Conservation (phyloP, 2,113 vertebrate species). For the Spea multiplicata region DNA sequence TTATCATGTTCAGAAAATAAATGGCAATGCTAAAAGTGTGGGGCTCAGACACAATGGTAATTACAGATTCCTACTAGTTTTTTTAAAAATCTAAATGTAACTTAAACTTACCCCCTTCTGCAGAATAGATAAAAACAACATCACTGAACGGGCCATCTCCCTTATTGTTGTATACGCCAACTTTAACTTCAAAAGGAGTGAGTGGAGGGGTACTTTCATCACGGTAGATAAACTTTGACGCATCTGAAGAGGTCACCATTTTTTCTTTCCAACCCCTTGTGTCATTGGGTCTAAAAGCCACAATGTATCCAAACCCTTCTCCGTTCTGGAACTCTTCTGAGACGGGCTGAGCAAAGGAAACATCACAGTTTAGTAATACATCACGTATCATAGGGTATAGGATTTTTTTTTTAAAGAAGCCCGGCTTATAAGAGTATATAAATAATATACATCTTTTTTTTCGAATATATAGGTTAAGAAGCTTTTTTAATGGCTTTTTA, state of each 20-base stretch:
- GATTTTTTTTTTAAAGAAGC: too few species aligned
- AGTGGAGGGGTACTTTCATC: slow-evolving; percentile 94
- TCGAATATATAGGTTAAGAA: too few species aligned
- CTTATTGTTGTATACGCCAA: slow-evolving; percentile 96
- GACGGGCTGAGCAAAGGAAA: slow-evolving; percentile 72
- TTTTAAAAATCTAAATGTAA: not conserved
- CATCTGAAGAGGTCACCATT: slow-evolving; percentile 94
- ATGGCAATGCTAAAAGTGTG: too few species aligned
- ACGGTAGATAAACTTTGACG: slow-evolving; percentile 90
- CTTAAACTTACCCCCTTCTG: slow-evolving; percentile 83
- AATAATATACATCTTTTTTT: too few species aligned
- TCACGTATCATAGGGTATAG: too few species aligned
- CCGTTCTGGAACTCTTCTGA: slow-evolving; percentile 97
- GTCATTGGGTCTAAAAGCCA: slow-evolving; percentile 92
- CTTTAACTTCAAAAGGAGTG: slow-evolving; percentile 91
- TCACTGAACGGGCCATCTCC: slow-evolving; percentile 93
- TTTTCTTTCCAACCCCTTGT: slow-evolving; percentile 95
- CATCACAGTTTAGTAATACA: not conserved
- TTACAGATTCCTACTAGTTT: too few species aligned
- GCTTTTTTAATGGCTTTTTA: too few species aligned
- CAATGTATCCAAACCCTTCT: slow-evolving; percentile 95
- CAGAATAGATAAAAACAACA: slow-evolving; percentile 88
- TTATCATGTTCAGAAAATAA: too few species aligned
- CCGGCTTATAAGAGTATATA: too few species aligned
- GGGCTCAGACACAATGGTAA: too few species aligned